Conservation (phyloP, 2,113 vertebrate species). For the Anhinga rufa region DNA sequence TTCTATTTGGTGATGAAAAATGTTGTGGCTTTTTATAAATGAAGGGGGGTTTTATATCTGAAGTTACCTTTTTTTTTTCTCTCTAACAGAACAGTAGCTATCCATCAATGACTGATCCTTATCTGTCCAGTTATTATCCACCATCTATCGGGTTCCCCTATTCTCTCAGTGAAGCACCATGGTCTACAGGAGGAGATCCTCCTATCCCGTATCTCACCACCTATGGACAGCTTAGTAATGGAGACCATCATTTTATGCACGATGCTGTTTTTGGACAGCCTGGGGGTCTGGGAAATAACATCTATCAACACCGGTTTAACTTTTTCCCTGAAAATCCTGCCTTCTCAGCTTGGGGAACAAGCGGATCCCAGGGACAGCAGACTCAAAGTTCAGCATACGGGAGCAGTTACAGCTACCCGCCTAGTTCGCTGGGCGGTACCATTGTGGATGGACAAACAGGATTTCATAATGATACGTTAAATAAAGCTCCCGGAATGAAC, state of each 20-base stretch:
- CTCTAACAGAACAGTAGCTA: constrained; percentile 89
- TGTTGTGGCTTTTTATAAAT: background rate
- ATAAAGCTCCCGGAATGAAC: constrained; percentile 93
- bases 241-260: constrained; percentile 94
- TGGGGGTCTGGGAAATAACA: constrained; percentile 88
- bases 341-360: constrained; percentile 93
- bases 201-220: constrained; percentile 93
- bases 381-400: constrained; percentile 92
- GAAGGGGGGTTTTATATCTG: background rate
- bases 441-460: constrained; percentile 92
- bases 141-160: constrained; percentile 96
- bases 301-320: constrained; percentile 93
- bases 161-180: constrained; percentile 92
- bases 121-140: constrained; percentile 93
- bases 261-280: constrained; percentile 95
- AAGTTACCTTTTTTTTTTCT: background rate
- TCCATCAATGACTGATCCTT: constrained; percentile 95
- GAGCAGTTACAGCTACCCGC: constrained; percentile 91
- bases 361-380: constrained; percentile 92
- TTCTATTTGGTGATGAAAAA: background rate
- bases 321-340: constrained; percentile 95
- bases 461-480: constrained; percentile 90
- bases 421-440: constrained; percentile 90
- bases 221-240: constrained; percentile 93
- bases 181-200: constrained; percentile 95